Conservation (phyloP, 2,113 vertebrate genomes). For the Thalassarche chlororhynchos region DNA sequence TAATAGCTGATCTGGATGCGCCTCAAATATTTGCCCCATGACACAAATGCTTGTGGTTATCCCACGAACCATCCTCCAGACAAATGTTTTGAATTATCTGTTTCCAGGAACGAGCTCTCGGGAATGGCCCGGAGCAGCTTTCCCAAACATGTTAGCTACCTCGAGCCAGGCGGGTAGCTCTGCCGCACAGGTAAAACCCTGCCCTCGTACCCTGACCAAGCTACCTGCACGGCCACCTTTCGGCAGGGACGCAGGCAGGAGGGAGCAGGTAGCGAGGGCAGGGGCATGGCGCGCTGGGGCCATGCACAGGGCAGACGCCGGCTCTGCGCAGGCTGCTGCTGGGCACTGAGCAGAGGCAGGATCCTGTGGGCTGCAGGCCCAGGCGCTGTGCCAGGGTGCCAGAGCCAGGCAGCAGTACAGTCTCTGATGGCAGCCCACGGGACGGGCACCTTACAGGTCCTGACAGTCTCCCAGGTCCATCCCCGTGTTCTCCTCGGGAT, state of each 20-base stretch:
- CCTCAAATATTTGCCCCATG: not conserved
- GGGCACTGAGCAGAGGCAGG: not conserved
- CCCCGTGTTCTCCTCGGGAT: rapidly evolving
- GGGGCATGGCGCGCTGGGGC: rapidly evolving
- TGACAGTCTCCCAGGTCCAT: not conserved
- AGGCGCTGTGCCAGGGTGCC: rapidly evolving
- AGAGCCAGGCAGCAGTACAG: not conserved
- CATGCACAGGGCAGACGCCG: rapidly evolving
- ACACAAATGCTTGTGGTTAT: not conserved
- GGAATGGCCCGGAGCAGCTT: not conserved
- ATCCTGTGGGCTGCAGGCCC: not conserved
- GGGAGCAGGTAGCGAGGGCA: not conserved
- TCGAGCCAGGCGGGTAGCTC: rapidly evolving
- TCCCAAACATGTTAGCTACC: not conserved
- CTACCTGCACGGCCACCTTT: not conserved
- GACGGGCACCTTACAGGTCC: not conserved
- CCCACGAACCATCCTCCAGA: not conserved
- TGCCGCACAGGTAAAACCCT: not conserved
- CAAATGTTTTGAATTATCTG: constrained; percentile 11
- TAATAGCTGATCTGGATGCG: not conserved
- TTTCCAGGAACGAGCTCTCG: not conserved
- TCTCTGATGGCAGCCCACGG: rapidly evolving
- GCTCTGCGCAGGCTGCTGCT: not conserved
- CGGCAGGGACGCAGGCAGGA: rapidly evolving
- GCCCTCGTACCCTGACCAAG: rapidly evolving